Evolutionary conservation across 2,113 vertebrate genomes (phyloP), one percentile per base, ranked within the genome.

Genomic region (Tachuris rubrigastra): DNA sequence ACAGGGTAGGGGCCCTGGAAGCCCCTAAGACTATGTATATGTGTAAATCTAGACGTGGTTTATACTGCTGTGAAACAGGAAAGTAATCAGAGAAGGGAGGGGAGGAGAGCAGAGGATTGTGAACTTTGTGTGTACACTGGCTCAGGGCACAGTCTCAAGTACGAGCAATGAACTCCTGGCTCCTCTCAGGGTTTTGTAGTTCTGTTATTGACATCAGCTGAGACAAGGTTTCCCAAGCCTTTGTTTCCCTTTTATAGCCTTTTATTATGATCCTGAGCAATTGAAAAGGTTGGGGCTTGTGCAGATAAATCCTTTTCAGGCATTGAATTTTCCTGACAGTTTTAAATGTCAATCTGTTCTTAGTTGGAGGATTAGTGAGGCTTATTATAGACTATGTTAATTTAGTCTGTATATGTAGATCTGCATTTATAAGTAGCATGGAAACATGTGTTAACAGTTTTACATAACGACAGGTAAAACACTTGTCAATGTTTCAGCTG

Each of bases 361-460:
- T 84, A 84, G 79, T 13, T 92, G 65, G 90, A 87, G 88, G 90
- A 94, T 95, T 95, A 97, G 78, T 41, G 53, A 93, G 72, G 44
- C 49, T 93, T 93, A 81, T 88, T 95, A 81, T 69, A 93, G 80
- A 60, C 62, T 68, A 47, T 63, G 85, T 60, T 91, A 94, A 95
- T 87, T 93, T 86, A 79, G 85, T 85, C 79, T 82, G 80, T 65
- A 33, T 92, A 67, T 52, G 79, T 84, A 92, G 72, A 86, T 77
- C 72, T 84, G 68, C 31, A 41, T 87, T 93, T 94, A 37, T 37
- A 87, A 90, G 91, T 77, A 79, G 58, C 77, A 73, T 84, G 85
- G 96, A 92, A 96, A 95, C 24, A 68, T 80, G 88, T 96, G 92
- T 97, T 97, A 97, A 87, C 88, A 93, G 87, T 95, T 96, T 96